Conservation (phyloP, 1,140 invertebrate genomes). For the Oncopeltus fasciatus region DNA sequence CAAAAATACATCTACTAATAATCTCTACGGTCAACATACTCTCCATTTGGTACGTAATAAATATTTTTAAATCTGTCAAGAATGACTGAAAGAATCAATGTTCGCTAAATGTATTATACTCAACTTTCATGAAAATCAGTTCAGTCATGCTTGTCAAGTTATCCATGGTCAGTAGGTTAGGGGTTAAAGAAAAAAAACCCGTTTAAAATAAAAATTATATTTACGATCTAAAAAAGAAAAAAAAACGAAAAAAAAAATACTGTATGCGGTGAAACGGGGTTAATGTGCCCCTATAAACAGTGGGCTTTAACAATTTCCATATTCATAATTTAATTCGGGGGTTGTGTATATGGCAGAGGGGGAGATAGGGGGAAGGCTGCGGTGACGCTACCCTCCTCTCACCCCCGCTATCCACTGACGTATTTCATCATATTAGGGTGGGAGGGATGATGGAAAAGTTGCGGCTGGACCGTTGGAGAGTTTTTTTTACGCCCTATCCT, state of each 20-base stretch:
- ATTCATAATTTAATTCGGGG: constrained; percentile 5
- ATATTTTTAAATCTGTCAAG: too few relatives aligned
- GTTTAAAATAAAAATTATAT: background rate
- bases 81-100: too few relatives aligned
- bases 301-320: background rate
- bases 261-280: background rate
- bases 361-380: background rate
- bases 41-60: too few relatives aligned
- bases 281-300: background rate
- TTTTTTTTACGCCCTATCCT: too few relatives aligned
- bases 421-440: background rate
- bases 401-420: too few relatives aligned
- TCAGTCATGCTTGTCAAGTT: too few relatives aligned
- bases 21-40: too few relatives aligned
- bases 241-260: background rate
- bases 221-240: background rate
- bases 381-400: too few relatives aligned
- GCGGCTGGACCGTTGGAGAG: too few relatives aligned
- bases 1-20: too few relatives aligned
- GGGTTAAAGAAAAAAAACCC: background rate
- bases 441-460: background rate
- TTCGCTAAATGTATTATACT: too few relatives aligned
- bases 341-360: background rate
- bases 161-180: background rate
- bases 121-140: too few relatives aligned